These are phyloP conservation scores for Bellardia pandia DNA, from an alignment of 2,888 invertebrate genomes.

Conservation along the genomic window DNA sequence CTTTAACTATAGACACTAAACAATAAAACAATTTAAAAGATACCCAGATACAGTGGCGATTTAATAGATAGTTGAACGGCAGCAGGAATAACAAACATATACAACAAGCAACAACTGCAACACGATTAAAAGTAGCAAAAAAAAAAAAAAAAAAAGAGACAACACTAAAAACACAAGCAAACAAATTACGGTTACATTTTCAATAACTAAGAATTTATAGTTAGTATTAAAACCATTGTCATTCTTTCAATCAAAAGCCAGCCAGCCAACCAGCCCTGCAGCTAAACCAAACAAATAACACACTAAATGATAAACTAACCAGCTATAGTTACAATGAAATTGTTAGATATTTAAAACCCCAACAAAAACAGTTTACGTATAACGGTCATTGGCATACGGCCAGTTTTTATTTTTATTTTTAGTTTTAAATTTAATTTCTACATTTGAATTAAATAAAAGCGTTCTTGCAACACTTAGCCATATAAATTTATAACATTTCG, in stretches of 20 bases:
- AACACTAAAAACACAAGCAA: not conserved
- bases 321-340: not conserved
- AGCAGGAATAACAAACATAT: constrained; percentile 27
- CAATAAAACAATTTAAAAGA: constrained; percentile 36
- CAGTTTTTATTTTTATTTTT: constrained; percentile 28
- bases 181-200: constrained; percentile 47
- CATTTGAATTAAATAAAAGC: not conserved
- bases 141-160: not conserved
- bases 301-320: constrained; percentile 5
- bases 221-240: not conserved
- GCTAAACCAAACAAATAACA: not conserved
- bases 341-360: constrained; percentile 34
- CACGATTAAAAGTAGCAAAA: not conserved
- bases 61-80: constrained; percentile 10
- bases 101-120: not conserved
- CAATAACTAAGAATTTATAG: constrained; percentile 14
- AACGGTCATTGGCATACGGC: constrained; percentile 43
- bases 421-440: constrained; percentile 10
- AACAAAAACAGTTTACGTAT: constrained; percentile 36
- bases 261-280: constrained; percentile 20
- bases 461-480: not conserved
- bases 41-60: constrained; percentile 32
- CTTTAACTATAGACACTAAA: constrained; percentile 48
- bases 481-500: not conserved
- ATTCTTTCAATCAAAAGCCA: no score